A percentile compares a stretch with the other conserved stretches of the same genome.
These are phyloP conservation scores for Caenorhabditis auriculariae DNA, from an alignment of 2,888 invertebrate genomes.

Conservation along the genomic window DNA sequence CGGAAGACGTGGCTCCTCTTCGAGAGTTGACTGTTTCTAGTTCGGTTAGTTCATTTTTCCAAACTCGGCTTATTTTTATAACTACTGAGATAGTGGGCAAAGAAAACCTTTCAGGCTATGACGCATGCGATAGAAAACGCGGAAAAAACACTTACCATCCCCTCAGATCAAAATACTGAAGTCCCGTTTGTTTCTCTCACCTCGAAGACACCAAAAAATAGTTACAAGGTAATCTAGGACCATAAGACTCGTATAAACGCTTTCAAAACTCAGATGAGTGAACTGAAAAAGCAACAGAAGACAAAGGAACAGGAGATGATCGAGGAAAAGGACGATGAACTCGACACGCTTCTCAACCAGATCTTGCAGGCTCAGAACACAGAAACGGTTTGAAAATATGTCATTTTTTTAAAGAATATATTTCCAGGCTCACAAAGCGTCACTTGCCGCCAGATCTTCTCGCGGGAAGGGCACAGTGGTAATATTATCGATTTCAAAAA, in stretches of 20 bases:
- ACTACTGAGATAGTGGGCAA: not conserved
- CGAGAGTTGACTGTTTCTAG: not conserved
- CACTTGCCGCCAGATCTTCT: not conserved
- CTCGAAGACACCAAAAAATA: not conserved
- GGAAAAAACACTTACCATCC: not conserved
- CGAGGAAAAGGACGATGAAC: conserved; percentile 19
- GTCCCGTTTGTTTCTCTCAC: not conserved
- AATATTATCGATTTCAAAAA: not conserved
- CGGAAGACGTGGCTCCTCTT: too few relatives aligned
- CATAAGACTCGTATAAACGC: not conserved
- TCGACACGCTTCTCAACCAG: conserved; percentile 18
- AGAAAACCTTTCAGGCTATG: not conserved
- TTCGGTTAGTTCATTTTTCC: not conserved
- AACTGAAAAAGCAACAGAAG: conserved; percentile 9
- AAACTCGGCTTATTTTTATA: not conserved
- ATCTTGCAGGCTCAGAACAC: too few relatives aligned
- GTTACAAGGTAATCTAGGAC: too few relatives aligned
- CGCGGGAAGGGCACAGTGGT: not conserved
- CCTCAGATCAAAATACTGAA: not conserved
- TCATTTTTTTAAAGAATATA: not conserved
- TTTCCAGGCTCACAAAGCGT: too few relatives aligned
- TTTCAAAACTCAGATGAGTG: conserved; percentile 5
- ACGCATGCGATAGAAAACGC: not conserved
- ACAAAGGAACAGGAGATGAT: conserved; percentile 6
- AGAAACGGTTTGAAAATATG: conserved; percentile 10